phyloP scores from a whole-genome alignment of 1,140 invertebrate genomes.

The Zophobas morio region DNA sequence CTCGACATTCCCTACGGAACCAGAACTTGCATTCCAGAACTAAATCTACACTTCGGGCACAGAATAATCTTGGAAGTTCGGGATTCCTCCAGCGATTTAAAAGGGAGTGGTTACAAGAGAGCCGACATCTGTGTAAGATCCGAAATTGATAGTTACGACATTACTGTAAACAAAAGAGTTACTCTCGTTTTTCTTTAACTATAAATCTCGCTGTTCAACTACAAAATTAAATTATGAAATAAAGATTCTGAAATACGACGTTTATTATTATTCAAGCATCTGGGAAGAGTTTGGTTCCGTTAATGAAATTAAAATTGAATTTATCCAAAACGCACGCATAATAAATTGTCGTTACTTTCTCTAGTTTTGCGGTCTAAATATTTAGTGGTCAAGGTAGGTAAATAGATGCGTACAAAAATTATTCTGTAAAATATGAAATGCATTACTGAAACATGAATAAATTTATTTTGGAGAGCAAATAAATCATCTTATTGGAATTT shows the following conservation, averaged over 20 bases:
- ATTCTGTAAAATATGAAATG: neutral
- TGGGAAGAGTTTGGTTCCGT: constrained; percentile 16
- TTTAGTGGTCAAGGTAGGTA: constrained; percentile 20
- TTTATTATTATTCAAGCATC: constrained; percentile 1
- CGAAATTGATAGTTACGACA: constrained; percentile 71
- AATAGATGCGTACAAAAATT: constrained; percentile 6
- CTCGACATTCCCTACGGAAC: constrained; percentile 68
- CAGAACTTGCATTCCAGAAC: constrained; percentile 68
- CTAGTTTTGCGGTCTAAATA: constrained; percentile 37
- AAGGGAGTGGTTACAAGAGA: constrained; percentile 65
- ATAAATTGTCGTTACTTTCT: constrained; percentile 27
- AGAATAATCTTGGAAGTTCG: constrained; percentile 67
- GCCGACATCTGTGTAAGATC: constrained; percentile 71
- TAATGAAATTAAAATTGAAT: constrained; percentile 37
- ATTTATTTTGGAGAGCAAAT: no score
- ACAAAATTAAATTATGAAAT: no score
- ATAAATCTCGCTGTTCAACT: no score
- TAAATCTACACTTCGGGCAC: constrained; percentile 69
- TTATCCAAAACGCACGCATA: neutral
- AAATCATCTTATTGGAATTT: no score
- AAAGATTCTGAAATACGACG: no score
- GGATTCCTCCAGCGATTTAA: constrained; percentile 66
- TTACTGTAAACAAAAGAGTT: constrained; percentile 67
- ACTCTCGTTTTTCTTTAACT: constrained; percentile 64
- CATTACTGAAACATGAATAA: no score